Evolutionary conservation across 1,140 invertebrate species (phyloP).

Genomic region (Papilio aristodemus): DNA sequence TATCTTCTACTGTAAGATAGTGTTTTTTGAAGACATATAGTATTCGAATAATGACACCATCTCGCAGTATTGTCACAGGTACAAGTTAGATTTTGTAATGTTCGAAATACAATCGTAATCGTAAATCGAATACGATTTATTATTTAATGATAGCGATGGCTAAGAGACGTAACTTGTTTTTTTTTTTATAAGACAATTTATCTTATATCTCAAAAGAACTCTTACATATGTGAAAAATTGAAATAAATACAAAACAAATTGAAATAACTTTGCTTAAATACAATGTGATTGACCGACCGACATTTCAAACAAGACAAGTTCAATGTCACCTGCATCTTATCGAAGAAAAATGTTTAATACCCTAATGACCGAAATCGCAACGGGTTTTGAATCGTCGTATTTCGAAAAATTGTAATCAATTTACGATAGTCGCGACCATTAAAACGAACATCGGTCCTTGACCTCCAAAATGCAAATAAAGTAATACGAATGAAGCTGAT

Average conservation of each 20-base stretch:
- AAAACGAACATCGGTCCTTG: background rate
- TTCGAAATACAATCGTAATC: too few relatives aligned
- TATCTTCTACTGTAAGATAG: too few relatives aligned
- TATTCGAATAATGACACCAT: too few relatives aligned
- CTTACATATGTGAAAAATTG: background rate
- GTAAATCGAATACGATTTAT: too few relatives aligned
- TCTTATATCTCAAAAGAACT: too few relatives aligned
- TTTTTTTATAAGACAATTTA: too few relatives aligned
- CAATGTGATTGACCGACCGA: constrained; percentile 6
- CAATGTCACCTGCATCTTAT: background rate
- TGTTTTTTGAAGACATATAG: too few relatives aligned
- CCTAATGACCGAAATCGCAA: constrained; percentile 12
- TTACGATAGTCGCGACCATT: background rate
- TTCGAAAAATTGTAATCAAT: background rate
- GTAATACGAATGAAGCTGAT: background rate
- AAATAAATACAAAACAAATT: background rate
- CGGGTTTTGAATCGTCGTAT: background rate
- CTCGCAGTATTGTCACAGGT: too few relatives aligned
- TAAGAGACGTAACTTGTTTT: too few relatives aligned
- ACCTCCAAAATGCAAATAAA: background rate
- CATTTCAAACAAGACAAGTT: constrained; percentile 5
- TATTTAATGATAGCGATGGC: too few relatives aligned
- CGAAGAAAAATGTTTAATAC: background rate
- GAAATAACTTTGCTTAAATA: background rate
- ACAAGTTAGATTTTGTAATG: too few relatives aligned